Evolutionary conservation across 2,797 vertebrate species (phyloP).

Genomic region (Rhyacichthys aspro): DNA sequence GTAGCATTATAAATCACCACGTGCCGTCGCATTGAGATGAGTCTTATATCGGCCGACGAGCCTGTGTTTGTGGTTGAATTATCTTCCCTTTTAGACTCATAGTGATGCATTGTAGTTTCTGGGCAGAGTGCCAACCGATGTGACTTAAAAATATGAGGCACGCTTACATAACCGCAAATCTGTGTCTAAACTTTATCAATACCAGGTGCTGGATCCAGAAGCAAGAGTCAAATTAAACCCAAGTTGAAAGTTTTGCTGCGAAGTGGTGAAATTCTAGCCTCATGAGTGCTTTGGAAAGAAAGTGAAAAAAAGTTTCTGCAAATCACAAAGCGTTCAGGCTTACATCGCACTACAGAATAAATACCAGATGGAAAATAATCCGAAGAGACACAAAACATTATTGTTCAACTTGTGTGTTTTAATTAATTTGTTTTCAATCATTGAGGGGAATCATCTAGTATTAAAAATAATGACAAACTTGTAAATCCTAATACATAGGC

Average conservation of each 20-base stretch:
- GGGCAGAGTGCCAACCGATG: conserved; percentile 58
- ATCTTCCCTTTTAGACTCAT: conserved; percentile 29
- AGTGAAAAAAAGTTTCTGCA: too few relatives aligned
- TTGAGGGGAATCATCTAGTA: too few relatives aligned
- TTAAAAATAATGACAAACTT: too few relatives aligned
- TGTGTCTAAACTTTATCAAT: conserved; percentile 47
- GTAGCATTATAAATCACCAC: conserved; percentile 34
- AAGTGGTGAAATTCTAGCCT: conserved; percentile 3
- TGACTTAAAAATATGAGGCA: conserved; percentile 45
- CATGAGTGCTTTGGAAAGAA: neutral
- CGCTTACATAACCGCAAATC: conserved; percentile 51
- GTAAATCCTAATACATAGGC: too few relatives aligned
- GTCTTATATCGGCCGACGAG: conserved; percentile 51
- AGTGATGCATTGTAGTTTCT: conserved; percentile 54
- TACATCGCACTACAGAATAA: too few relatives aligned
- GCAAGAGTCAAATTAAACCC: conserved; percentile 10
- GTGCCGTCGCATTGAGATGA: conserved; percentile 30
- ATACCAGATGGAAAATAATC: too few relatives aligned
- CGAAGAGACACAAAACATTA: too few relatives aligned
- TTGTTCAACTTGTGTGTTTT: too few relatives aligned
- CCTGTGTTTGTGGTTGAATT: conserved; percentile 48
- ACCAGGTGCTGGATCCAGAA: conserved; percentile 21
- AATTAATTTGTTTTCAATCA: too few relatives aligned
- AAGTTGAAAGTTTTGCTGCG: conserved; percentile 1
- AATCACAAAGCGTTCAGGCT: too few relatives aligned